Conservation (phyloP, 2,888 invertebrate genomes). For the Hipparchia semele region DNA sequence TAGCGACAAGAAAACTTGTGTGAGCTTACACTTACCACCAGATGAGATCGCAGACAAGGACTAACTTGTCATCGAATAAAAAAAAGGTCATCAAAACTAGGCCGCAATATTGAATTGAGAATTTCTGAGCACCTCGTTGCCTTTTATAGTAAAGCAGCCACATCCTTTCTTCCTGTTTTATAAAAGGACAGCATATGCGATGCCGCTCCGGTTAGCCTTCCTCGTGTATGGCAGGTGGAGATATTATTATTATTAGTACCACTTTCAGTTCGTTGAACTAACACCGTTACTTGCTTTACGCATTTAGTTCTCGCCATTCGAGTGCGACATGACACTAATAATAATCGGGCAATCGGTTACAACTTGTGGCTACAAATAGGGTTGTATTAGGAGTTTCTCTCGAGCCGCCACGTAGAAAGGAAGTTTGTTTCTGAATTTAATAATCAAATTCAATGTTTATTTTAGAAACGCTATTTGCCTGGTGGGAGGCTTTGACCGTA, state of each 20-base stretch:
- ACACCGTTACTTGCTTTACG: slow-evolving; percentile 77
- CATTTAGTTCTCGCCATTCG: slow-evolving; percentile 71
- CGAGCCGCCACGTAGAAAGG: too few relatives aligned
- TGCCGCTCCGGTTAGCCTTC: slow-evolving; percentile 55
- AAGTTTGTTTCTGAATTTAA: too few relatives aligned
- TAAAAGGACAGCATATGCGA: slow-evolving; percentile 56
- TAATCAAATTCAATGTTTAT: too few relatives aligned
- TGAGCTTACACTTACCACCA: too few relatives aligned
- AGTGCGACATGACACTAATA: slow-evolving; percentile 76
- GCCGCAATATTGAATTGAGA: neutral
- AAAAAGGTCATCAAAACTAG: neutral
- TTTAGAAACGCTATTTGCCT: too few relatives aligned
- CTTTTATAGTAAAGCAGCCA: slow-evolving; percentile 28
- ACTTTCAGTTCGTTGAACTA: slow-evolving; percentile 78
- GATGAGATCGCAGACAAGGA: too few relatives aligned
- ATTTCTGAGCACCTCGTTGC: slow-evolving; percentile 10
- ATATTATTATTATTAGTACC: slow-evolving; percentile 71
- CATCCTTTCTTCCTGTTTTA: slow-evolving; percentile 46
- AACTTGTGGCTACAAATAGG: slow-evolving; percentile 46
- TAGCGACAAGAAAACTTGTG: too few relatives aligned
- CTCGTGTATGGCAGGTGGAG: slow-evolving; percentile 68
- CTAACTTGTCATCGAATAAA: too few relatives aligned
- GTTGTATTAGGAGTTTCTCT: slow-evolving; percentile 43
- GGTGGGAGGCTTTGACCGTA: too few relatives aligned
- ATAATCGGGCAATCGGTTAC: slow-evolving; percentile 68